phyloP scores from a whole-genome alignment of 2,888 invertebrate species.

The Sphaerophoria rueppellii region DNA sequence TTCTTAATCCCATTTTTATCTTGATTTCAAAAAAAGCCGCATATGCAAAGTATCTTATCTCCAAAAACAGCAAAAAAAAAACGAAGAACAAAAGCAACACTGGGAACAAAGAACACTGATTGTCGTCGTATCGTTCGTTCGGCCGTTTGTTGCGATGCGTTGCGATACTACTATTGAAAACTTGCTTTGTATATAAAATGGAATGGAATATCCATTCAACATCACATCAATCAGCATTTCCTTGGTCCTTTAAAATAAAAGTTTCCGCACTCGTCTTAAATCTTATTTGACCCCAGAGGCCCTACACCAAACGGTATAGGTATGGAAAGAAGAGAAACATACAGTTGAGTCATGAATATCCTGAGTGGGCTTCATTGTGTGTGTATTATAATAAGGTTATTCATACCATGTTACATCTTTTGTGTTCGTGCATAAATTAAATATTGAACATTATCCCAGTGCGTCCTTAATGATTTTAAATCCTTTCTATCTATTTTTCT shows the following conservation, averaged over 20 bases:
- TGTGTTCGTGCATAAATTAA: conserved; percentile 44
- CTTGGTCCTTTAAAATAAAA: neutral
- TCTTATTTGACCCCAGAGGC: neutral
- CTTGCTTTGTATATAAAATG: conserved; percentile 24
- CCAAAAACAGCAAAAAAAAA: too few species aligned
- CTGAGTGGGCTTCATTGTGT: conserved; percentile 47
- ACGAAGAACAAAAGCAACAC: too few species aligned
- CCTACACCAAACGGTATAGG: neutral
- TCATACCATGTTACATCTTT: conserved; percentile 67
- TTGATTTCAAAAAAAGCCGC: too few species aligned
- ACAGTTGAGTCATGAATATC: conserved; percentile 1
- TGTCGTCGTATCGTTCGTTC: too few species aligned
- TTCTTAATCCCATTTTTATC: too few species aligned
- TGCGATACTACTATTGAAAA: neutral
- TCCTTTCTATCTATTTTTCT: neutral
- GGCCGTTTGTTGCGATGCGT: too few species aligned
- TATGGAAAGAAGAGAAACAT: too few species aligned
- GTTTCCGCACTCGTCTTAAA: neutral
- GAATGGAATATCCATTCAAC: conserved; percentile 64
- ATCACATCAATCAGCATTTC: conserved; percentile 4
- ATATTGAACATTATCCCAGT: conserved; percentile 3
- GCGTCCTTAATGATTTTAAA: too few species aligned
- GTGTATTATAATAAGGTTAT: conserved; percentile 67
- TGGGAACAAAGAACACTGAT: too few species aligned
- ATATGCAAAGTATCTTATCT: too few species aligned